Evolutionary conservation across 2,113 vertebrate species (phyloP), one percentile per base, ranked within the genome.

Genomic region (Eulemur macaco): DNA sequence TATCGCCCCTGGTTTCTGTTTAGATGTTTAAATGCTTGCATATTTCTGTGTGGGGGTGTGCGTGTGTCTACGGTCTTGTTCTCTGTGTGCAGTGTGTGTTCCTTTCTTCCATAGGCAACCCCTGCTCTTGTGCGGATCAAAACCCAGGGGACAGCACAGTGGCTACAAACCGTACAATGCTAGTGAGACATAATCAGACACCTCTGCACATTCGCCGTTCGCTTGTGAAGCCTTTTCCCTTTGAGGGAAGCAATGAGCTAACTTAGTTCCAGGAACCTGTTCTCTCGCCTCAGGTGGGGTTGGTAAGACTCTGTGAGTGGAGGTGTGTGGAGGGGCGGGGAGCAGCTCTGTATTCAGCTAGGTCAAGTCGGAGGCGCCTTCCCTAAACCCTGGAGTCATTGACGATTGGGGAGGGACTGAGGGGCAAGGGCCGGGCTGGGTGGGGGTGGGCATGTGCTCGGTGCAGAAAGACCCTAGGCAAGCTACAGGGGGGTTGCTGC

Each of bases 371-470:
- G 21, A 56, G 54, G 25, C 2, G 0, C 58, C 71, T 21, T 68
- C 52, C 58, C 69, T 20, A 4, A 63, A 8, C 1, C 14, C 47
- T 17, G 18, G 50, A 13, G 54, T n/a, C 17, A 0, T 6, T n/a
- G 34, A 27, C 34, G 29, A 8, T 3, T 3, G 8, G 56, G 64
- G n/a, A 6, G 0, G 37, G 42, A 21, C 54, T 13, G 18, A 39
- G 6, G 21, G 8, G 10, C 12, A 56, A 54, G 39, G 39, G 9
- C 6, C 15, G 63, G 47, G n/a, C 54, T 50, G 6, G 0, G 37
- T 37, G 37, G 0, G 21, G 12, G 11, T 34, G 18, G 15, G 50
- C 10, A 1, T 2, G 2, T 18, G 18, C 12, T 6, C 0, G 0
- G 3, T 29, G 8, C 1, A 39, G 64, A 69, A 87, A n/a, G 95